Base-by-base conservation (phyloP, 2,888 invertebrate species). In the Himalopsyche anomala region DNA sequence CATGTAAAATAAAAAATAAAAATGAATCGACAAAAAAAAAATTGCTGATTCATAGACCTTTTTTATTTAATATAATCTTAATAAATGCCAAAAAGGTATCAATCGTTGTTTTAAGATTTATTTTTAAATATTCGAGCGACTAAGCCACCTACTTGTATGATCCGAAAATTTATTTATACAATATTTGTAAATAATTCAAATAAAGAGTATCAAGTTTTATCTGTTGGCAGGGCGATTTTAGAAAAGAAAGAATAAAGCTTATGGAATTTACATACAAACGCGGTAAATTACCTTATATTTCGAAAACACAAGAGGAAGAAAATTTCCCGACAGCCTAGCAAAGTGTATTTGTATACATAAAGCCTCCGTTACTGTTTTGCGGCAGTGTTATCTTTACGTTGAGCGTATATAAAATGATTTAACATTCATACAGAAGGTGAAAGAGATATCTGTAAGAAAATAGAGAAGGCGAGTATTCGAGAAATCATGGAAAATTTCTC, bases 251-350 rank as follows among this genome's bases (percentile, higher is more conserved):
- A 74, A 74, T 74, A 74, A 74, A 74, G 74, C 74, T 74, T 74
- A 74, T 74, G 74, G 74, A 80, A 87, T 87, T 85, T 87, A 79
- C 84, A 87, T 87, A 85, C 80, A 85, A 82, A 87, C 80, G 84
- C 83, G 84, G 82, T 87, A 87, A 87, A 87, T 87, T 82, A 84
- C 82, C 87, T 82, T 82, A 55, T 85, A 55, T 85, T 85, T 80
- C n/a, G 83, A 79, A 84, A 84, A 82, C 87, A 85, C 62, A 80
- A 81, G 83, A 45, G 74, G 40, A 69, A 69, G 45, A 56, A 83
- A 83, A 83, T 83, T 83, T 83, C 38, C 45, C 83, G 83, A 62
- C 83, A 55, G 83, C 62, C 83, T 69, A 80, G 80, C 80, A 80
- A 80, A 80, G 80, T 80, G 80, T 80, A 80, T 80, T 80, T 80